Percentiles rank a stretch among this genome's conserved stretches.
Conservation (phyloP, 1,140 invertebrate genomes). For the Drosophila mauritiana region DNA sequence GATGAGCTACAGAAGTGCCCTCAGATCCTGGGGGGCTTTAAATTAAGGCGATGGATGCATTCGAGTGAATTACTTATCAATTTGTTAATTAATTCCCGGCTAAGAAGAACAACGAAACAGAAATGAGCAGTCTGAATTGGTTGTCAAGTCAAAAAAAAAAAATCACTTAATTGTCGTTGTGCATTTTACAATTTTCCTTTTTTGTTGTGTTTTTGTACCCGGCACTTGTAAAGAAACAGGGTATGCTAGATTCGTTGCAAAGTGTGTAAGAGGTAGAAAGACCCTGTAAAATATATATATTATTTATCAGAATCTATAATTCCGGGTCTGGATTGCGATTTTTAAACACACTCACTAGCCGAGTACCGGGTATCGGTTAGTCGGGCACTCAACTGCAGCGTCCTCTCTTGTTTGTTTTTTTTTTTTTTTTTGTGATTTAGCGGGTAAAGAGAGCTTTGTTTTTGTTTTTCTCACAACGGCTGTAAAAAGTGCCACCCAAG, state of each 20-base stretch:
- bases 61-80: conserved; percentile 28
- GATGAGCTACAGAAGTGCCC: conserved; percentile 5
- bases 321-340: too few species aligned
- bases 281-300: too few species aligned
- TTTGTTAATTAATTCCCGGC: conserved; percentile 36
- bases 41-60: conserved; percentile 4
- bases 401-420: not conserved
- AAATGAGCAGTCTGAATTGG: conserved; percentile 12
- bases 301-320: too few species aligned
- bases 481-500: conserved; percentile 50
- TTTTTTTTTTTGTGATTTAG: conserved; percentile 3
- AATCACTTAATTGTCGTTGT: conserved; percentile 45
- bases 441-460: not conserved
- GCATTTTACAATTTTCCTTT: conserved; percentile 22
- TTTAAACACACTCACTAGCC: too few species aligned
- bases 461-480: conserved; percentile 16
- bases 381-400: too few species aligned
- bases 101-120: conserved; percentile 9
- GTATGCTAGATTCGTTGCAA: too few species aligned
- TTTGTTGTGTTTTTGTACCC: not conserved
- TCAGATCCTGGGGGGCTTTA: not conserved
- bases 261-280: too few species aligned
- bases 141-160: conserved; percentile 9
- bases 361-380: too few species aligned
- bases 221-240: too few species aligned